Percentiles rank a stretch among this genome's conserved stretches.
Evolutionary conservation across 2,888 invertebrate genomes (phyloP).

Genomic region (Eupithecia vulgata): DNA sequence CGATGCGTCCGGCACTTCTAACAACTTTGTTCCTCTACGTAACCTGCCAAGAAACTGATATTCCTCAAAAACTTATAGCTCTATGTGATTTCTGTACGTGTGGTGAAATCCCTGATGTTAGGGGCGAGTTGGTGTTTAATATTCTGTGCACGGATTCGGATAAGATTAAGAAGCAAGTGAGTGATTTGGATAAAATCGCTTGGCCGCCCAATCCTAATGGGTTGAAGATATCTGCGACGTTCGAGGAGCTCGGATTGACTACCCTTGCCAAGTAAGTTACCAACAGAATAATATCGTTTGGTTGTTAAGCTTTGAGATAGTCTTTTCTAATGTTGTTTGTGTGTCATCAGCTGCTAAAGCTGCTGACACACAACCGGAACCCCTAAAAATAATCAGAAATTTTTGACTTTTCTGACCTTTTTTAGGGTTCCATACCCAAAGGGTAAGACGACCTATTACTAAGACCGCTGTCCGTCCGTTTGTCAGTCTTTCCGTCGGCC

Average conservation of each 20-base stretch:
- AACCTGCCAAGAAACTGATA: slow-evolving; percentile 58
- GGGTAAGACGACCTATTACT: no score
- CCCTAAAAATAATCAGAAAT: no score
- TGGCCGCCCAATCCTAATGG: slow-evolving; percentile 77
- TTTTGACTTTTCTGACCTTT: no score
- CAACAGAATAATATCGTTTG: neutral
- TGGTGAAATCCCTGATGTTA: slow-evolving; percentile 75
- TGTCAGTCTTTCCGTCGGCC: no score
- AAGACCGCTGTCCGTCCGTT: no score
- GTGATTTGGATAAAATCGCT: slow-evolving; percentile 74
- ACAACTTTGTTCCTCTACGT: slow-evolving; percentile 57
- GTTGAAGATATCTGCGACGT: slow-evolving; percentile 74
- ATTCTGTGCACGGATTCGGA: slow-evolving; percentile 76
- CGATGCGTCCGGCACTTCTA: slow-evolving; percentile 68
- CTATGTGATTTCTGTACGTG: slow-evolving; percentile 76
- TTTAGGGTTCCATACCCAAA: no score
- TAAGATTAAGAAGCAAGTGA: slow-evolving; percentile 62
- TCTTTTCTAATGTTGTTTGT: neutral
- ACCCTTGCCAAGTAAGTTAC: slow-evolving; percentile 76
- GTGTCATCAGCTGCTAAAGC: neutral
- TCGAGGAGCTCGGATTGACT: slow-evolving; percentile 71
- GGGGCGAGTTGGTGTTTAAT: slow-evolving; percentile 74
- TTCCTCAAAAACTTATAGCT: slow-evolving; percentile 59
- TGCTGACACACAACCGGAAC: no score
- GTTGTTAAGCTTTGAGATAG: neutral